A percentile compares a stretch with the other conserved stretches of the same genome.
Evolutionary conservation across 30 jellyfish, hydroid and myxozoan species (phyloP).

Genomic region (Pelagia noctiluca): DNA sequence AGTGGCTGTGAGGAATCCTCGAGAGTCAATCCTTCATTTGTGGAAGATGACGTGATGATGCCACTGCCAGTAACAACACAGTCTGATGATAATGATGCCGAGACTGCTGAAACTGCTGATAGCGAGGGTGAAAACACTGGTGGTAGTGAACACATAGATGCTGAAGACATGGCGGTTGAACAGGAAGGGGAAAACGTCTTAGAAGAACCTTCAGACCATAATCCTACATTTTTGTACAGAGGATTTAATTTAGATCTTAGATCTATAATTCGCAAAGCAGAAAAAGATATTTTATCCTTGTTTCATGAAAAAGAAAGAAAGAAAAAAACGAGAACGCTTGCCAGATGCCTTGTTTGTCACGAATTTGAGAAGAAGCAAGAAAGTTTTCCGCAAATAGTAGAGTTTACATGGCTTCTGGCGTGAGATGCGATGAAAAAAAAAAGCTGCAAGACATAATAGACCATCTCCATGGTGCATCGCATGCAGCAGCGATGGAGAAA

Average conservation of each 20-base stretch:
- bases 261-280: slow-evolving; percentile 21
- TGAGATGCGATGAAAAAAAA: slow-evolving; percentile 48
- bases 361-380: slow-evolving; percentile 58
- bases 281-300: not conserved
- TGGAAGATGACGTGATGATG: slow-evolving; percentile 17
- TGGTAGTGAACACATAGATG: slow-evolving; percentile 17
- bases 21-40: not conserved
- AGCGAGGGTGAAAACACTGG: slow-evolving; percentile 20
- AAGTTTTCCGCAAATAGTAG: slow-evolving; percentile 48
- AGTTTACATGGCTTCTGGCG: slow-evolving; percentile 51
- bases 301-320: no score
- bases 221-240: slow-evolving; percentile 14
- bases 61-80: no score
- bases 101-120: no score
- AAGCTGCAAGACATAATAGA: slow-evolving; percentile 44
- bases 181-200: slow-evolving; percentile 4
- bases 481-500: slow-evolving; percentile 22
- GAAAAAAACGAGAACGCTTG: no score
- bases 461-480: slow-evolving; percentile 9
- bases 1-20: slow-evolving; percentile 9
- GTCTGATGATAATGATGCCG: slow-evolving; percentile 3
- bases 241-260: slow-evolving; percentile 19
- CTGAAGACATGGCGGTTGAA: slow-evolving; percentile 11
- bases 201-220: slow-evolving; percentile 12
- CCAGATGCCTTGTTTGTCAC: slow-evolving; percentile 48